Evolutionary conservation across 2,888 invertebrate species (phyloP), one percentile per base, ranked within the genome.

Genomic region (Yponomeuta sedellus): DNA sequence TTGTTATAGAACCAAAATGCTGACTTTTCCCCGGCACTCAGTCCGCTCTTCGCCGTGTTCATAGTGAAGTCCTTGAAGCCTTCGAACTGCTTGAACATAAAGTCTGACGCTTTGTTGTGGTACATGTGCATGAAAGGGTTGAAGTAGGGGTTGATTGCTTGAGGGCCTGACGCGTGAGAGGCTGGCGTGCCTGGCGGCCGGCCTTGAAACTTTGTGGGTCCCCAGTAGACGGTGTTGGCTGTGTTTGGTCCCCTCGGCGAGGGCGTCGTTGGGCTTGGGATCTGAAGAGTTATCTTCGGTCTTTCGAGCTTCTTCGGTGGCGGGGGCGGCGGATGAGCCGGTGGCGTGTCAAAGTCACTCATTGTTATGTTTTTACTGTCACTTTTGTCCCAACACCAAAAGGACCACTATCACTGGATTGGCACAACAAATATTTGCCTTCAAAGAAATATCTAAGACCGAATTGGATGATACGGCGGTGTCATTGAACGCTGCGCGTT

Each of bases 1-100:
- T 95, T 96, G 70, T 94, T 94, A 79, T 96, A 96, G 69, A 96
- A 85, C 93, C 95, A 96, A 73, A 94, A 95, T 0, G 96, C 96
- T 68, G 94, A 93, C 80, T 96, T 96, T 83, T 97, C 97, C 68
- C 97, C 97, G 56, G 94, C 94, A 83, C 96, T 96, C 70, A 97
- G 85, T 28, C 97, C 97, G 67, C 95, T 94, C 76, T 96, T 96
- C 10, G 94, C 94, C 0, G 93, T 93, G 71, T 92, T 93, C 88
- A 92, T 90, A 0, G 96, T 96, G 78, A 96, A 94, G 80, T 96
- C 95, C 74, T 94, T 94, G 73, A 96, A 94, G 0, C 95, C 96
- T 73, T 94, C 94, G 72, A 96, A 95, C 76, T 96, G 96, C 72
- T 95, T 94, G 76, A 95, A 95, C 92, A 96, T 94, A 74, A 96